A percentile compares a stretch with the other conserved stretches of the same genome.
phyloP scores from a whole-genome alignment of 2,888 invertebrate genomes.

The Nomada hirtipes region DNA sequence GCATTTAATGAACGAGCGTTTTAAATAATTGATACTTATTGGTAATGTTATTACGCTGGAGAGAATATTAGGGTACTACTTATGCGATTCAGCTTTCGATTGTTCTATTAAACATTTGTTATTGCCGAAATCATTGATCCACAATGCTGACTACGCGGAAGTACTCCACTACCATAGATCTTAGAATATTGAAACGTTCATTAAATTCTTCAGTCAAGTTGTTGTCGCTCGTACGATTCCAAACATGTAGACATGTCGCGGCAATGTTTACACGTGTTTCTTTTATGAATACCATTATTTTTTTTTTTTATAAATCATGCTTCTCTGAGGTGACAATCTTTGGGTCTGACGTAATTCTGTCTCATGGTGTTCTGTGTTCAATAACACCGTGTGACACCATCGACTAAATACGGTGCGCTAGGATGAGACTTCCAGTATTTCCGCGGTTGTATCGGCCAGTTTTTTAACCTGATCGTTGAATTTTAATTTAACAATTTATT shows the following conservation, averaged over 20 bases:
- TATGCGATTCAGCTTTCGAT: too few species aligned
- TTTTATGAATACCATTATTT: constrained; percentile 7
- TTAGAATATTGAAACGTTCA: not conserved
- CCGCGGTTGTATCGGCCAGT: constrained; percentile 22
- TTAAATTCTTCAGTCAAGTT: constrained; percentile 11
- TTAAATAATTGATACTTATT: not conserved
- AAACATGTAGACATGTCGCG: not conserved
- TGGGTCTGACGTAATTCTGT: constrained; percentile 58
- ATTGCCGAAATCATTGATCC: not conserved
- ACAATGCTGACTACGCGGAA: not conserved
- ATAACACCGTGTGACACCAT: constrained; percentile 52
- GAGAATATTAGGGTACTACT: too few species aligned
- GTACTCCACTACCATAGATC: not conserved
- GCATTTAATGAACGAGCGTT: not conserved
- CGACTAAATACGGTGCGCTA: constrained; percentile 58
- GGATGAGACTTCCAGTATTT: constrained; percentile 28
- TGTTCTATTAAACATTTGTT: not conserved
- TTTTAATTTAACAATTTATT: constrained; percentile 20
- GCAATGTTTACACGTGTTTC: constrained; percentile 25
- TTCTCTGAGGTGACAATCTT: constrained; percentile 38
- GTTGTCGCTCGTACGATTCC: not conserved
- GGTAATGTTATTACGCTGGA: too few species aligned
- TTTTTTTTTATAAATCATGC: constrained; percentile 20
- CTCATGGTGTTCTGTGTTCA: constrained; percentile 60
- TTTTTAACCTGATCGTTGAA: constrained; percentile 29